Conservation (phyloP, 2,113 vertebrate genomes). For the Heterotilapia buettikoferi region DNA sequence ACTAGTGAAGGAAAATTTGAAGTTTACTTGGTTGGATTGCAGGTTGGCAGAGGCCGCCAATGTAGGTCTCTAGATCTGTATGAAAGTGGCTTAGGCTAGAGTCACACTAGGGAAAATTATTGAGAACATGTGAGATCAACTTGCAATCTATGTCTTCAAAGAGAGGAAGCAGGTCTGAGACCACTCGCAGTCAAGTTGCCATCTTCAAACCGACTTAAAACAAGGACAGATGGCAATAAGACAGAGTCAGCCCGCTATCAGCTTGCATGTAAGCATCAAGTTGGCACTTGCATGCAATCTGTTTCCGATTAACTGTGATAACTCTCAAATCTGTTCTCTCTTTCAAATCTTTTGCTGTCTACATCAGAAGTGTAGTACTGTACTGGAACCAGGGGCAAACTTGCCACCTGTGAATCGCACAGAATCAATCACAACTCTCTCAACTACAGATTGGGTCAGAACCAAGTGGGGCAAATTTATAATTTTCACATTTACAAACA, state of each 20-base stretch:
- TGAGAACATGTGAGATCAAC: not conserved
- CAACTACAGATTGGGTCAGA: not conserved
- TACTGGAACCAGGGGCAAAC: not conserved
- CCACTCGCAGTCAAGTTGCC: not conserved
- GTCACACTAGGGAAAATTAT: not conserved
- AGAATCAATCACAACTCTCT: not conserved
- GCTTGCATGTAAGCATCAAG: not conserved
- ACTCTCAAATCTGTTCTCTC: not conserved
- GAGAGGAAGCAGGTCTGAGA: not conserved
- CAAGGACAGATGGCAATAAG: not conserved
- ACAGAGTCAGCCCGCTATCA: not conserved
- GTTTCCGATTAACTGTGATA: not conserved
- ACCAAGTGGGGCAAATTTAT: not conserved
- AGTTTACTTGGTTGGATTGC: not conserved
- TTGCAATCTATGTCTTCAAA: not conserved
- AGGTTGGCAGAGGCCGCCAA: not conserved
- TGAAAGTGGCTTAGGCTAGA: not conserved
- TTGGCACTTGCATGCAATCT: not conserved
- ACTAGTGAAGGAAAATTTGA: not conserved
- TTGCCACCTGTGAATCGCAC: not conserved
- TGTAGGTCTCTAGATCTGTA: not conserved
- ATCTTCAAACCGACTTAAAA: not conserved
- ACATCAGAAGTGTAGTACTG: not conserved
- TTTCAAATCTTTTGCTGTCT: not conserved
- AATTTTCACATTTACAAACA: not conserved